A percentile compares a stretch with the other conserved stretches of the same genome.
phyloP scores from a whole-genome alignment of 2,888 invertebrate species.

The Sisyra nigra region DNA sequence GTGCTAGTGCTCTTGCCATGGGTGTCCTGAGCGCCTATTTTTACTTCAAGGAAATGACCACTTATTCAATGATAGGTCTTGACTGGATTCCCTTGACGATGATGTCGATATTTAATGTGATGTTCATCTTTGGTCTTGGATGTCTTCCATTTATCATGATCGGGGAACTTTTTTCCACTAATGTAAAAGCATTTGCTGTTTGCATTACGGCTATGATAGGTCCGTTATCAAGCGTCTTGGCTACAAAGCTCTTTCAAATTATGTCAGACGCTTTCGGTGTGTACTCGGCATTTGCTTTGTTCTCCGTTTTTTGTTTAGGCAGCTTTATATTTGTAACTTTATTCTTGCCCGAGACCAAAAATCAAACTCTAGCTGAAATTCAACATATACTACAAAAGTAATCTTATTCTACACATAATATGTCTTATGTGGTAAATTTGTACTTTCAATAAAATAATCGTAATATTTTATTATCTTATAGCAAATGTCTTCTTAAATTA shows the following conservation, averaged over 20 bases:
- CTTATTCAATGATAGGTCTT: background rate
- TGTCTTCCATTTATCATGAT: conserved; percentile 7
- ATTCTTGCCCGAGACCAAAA: conserved; percentile 8
- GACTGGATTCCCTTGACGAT: conserved; percentile 4
- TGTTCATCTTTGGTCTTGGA: conserved; percentile 7
- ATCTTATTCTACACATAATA: too few species aligned
- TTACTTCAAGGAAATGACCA: conserved; percentile 2
- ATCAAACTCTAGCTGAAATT: conserved; percentile 6
- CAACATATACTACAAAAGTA: too few species aligned
- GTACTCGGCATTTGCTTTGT: conserved; percentile 4
- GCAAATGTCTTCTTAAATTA: too few species aligned
- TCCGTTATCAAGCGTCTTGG: background rate
- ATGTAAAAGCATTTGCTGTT: conserved; percentile 6
- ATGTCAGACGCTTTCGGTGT: conserved; percentile 4
- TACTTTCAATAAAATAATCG: too few species aligned
- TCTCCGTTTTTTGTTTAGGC: background rate
- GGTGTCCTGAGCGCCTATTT: conserved; percentile 2
- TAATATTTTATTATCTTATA: too few species aligned
- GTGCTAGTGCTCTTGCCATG: conserved; percentile 1
- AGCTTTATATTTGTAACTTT: conserved; percentile 3
- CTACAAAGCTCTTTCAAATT: conserved; percentile 6
- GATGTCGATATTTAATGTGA: conserved; percentile 3
- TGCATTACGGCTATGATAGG: conserved; percentile 3
- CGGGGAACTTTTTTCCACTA: conserved; percentile 8
- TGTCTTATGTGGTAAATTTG: too few species aligned